Percentiles rank a stretch among this genome's conserved stretches.
These are phyloP conservation scores for Choristoneura fumiferana DNA, from an alignment of 1,140 invertebrate genomes.

Conservation along the genomic window DNA sequence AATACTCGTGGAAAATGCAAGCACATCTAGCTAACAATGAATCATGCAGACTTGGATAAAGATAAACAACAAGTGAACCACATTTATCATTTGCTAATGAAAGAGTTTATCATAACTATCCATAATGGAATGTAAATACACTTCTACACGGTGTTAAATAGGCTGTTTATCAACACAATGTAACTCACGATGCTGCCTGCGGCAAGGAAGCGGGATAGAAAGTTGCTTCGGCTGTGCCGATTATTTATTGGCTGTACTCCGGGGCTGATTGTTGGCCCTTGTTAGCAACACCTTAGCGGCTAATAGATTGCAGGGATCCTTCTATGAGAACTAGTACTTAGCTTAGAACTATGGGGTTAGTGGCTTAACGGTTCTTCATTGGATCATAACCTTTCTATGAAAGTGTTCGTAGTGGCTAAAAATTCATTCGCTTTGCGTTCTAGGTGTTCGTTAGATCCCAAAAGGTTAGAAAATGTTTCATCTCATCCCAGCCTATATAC, in stretches of 20 bases:
- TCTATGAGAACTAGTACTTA: too few species aligned
- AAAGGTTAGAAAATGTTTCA: too few species aligned
- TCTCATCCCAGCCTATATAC: too few species aligned
- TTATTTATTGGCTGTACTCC: not conserved
- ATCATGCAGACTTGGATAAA: not conserved
- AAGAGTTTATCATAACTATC: slow-evolving; percentile 16
- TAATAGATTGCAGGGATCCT: slow-evolving; percentile 11
- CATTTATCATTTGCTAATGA: slow-evolving; percentile 9
- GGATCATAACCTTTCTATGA: too few species aligned
- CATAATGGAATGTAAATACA: slow-evolving; percentile 16
- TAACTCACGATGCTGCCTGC: not conserved
- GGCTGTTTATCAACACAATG: slow-evolving; percentile 8
- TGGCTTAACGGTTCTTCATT: too few species aligned
- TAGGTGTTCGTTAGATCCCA: too few species aligned
- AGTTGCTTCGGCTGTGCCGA: not conserved
- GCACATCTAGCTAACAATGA: not conserved
- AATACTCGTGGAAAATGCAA: too few species aligned
- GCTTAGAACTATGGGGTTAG: too few species aligned
- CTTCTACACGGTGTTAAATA: slow-evolving; percentile 14
- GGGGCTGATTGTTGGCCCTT: slow-evolving; percentile 2
- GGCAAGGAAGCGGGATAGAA: not conserved
- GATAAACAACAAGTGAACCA: not conserved
- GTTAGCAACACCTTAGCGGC: not conserved
- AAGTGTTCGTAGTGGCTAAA: too few species aligned
- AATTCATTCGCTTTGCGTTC: too few species aligned